Percentiles rank a stretch among this genome's conserved stretches.
Evolutionary conservation across 2,797 vertebrate genomes (phyloP).

Genomic region (Acanthornis magna): DNA sequence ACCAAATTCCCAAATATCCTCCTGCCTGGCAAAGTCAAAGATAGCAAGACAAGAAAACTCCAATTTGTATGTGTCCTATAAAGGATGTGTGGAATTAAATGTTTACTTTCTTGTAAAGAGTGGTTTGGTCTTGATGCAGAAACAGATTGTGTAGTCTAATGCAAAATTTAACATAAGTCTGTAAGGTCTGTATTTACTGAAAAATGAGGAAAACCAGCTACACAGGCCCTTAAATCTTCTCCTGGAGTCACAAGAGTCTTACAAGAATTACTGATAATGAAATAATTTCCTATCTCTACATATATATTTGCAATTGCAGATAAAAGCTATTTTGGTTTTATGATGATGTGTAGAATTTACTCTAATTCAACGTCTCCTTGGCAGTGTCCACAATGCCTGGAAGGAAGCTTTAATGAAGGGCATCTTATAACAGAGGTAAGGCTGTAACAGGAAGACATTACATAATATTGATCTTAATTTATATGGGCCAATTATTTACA

Average conservation of each 20-base stretch:
- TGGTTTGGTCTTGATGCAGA: neutral
- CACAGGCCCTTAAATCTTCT: neutral
- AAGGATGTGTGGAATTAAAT: neutral
- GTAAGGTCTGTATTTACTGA: neutral
- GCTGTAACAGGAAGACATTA: neutral
- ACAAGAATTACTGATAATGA: neutral
- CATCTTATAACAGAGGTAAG: neutral
- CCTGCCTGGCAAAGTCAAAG: neutral
- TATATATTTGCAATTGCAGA: neutral
- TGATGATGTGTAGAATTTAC: neutral
- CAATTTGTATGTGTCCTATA: neutral
- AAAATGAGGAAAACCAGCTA: neutral
- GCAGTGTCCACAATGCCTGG: neutral
- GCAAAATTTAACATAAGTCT: neutral
- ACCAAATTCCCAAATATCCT: neutral
- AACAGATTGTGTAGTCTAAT: neutral
- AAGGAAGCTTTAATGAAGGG: neutral
- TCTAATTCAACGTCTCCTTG: neutral
- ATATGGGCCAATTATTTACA: neutral
- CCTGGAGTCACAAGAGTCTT: neutral
- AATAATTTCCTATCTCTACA: neutral
- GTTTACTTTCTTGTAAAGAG: neutral
- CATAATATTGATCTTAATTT: neutral
- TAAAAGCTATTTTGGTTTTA: neutral
- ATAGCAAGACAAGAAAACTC: neutral